Evolutionary conservation across 2,888 invertebrate species (phyloP).

Genomic region (Latheticus oryzae): DNA sequence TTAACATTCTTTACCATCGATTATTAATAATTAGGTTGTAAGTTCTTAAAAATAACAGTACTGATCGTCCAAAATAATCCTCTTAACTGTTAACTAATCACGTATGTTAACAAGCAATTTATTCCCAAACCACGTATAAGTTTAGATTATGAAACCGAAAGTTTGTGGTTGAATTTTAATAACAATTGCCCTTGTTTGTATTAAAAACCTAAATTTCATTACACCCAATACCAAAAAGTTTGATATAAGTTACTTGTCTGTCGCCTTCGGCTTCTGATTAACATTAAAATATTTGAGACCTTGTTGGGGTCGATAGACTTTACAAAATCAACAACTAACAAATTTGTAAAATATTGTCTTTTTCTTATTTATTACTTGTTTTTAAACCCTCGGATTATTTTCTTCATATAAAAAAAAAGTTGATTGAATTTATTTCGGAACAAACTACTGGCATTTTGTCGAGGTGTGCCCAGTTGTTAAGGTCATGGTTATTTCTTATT

Average conservation of each 20-base stretch:
- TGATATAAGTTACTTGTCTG: constrained; percentile 39
- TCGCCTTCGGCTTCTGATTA: constrained; percentile 40
- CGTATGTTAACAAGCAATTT: constrained; percentile 4
- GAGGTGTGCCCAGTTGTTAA: constrained; percentile 37
- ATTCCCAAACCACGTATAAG: constrained; percentile 14
- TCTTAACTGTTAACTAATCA: constrained; percentile 20
- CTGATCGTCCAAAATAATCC: constrained; percentile 21
- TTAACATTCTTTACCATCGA: constrained; percentile 2
- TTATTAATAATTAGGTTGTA: too few relatives aligned
- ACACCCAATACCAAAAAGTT: constrained; percentile 40
- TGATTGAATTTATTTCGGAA: constrained; percentile 27
- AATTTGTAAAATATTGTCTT: constrained; percentile 28
- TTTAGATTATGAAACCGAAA: constrained; percentile 40
- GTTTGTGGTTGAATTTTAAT: constrained; percentile 37
- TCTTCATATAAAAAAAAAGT: constrained; percentile 20
- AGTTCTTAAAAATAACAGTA: constrained; percentile 28
- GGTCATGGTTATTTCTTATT: constrained; percentile 35
- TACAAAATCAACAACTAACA: constrained; percentile 25
- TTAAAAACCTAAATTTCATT: constrained; percentile 34
- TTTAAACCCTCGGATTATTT: constrained; percentile 6
- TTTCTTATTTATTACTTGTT: too few relatives aligned
- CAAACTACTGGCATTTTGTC: constrained; percentile 36
- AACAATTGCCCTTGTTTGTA: constrained; percentile 27
- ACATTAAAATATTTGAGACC: constrained; percentile 33
- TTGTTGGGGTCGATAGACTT: constrained; percentile 43